Percentiles rank a stretch among this genome's conserved stretches.
phyloP scores from a whole-genome alignment of 2,797 vertebrate genomes.

The Channa striata region DNA sequence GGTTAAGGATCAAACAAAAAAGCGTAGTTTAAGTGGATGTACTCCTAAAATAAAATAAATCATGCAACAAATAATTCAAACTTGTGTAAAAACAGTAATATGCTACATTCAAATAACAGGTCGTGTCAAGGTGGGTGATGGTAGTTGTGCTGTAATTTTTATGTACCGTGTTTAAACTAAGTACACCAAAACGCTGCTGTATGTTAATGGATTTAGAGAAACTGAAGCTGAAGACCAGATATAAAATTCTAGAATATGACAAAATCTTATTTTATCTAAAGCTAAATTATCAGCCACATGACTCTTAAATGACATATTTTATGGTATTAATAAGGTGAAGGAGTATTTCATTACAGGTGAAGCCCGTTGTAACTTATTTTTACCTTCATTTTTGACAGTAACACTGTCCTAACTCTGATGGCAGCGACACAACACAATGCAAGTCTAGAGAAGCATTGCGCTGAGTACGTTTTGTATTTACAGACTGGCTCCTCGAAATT shows the following conservation, averaged over 20 bases:
- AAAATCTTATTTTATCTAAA: not conserved
- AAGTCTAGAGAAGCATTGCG: conserved; percentile 37
- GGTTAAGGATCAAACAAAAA: conserved; percentile 5
- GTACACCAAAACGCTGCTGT: too few relatives aligned
- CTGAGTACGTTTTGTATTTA: conserved; percentile 64
- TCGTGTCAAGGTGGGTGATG: too few relatives aligned
- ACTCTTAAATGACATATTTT: not conserved
- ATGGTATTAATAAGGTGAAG: not conserved
- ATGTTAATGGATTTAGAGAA: not conserved
- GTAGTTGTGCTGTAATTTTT: too few relatives aligned
- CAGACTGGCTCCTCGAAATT: conserved; percentile 49
- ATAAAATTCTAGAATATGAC: not conserved
- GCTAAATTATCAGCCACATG: not conserved
- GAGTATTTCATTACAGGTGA: not conserved
- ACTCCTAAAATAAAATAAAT: not conserved
- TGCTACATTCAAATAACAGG: too few relatives aligned
- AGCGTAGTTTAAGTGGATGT: not conserved
- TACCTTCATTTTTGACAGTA: conserved; percentile 1
- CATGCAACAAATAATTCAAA: not conserved
- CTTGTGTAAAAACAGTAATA: conserved; percentile 1
- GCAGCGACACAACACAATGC: conserved; percentile 10
- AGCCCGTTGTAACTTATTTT: not conserved
- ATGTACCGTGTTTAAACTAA: too few relatives aligned
- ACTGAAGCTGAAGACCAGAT: not conserved
- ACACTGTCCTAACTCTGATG: conserved; percentile 14